Base-by-base conservation (phyloP, 1,140 invertebrate species). In the Aphelinus certus region DNA sequence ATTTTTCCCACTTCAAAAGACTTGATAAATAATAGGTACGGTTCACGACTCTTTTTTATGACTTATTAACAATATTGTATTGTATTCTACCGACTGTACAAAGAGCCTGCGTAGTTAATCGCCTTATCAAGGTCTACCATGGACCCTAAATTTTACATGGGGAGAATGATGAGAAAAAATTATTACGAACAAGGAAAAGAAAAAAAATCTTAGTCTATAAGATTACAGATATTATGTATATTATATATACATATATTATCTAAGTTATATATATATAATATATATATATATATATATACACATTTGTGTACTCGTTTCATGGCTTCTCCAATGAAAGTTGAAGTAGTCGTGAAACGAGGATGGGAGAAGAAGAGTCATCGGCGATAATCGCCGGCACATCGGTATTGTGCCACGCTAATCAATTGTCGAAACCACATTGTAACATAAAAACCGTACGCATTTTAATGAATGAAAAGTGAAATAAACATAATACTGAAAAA, bases 71-170 rank as follows among this genome's bases (percentile, higher is more conserved):
- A 26, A 26, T 26, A 26, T 26, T 26, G 26, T 81, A 82, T 73
- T 76, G 75, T 80, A 83, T 86, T 81, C 83, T 81, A 81, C 81
- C 81, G 80, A 86, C 78, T 87, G 83, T 87, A 87, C 85, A 87
- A 86, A 82, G 76, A 70, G 79, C 83, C 81, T 81, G 78, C 75
- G 80, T 86, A 85, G 82, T 82, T 83, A 79, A 81, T 82, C 83
- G 85, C 85, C 85, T 87, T 86, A 85, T 81, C 79, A 84, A 84
- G 80, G 83, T 84, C 82, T 81, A 77, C 78, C 64, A 78, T 83
- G 84, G 83, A 79, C 81, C 80, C 76, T 84, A 84, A 81, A 82
- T 78, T 82, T 74, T 83, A 81, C 70, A 81, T 82, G 83, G 80
- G 77, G 73, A 79, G 63, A 73, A 74, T 26, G 48, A 72, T 45